phyloP scores from a whole-genome alignment of 2,797 vertebrate genomes.

The Tauraco hartlaubi region DNA sequence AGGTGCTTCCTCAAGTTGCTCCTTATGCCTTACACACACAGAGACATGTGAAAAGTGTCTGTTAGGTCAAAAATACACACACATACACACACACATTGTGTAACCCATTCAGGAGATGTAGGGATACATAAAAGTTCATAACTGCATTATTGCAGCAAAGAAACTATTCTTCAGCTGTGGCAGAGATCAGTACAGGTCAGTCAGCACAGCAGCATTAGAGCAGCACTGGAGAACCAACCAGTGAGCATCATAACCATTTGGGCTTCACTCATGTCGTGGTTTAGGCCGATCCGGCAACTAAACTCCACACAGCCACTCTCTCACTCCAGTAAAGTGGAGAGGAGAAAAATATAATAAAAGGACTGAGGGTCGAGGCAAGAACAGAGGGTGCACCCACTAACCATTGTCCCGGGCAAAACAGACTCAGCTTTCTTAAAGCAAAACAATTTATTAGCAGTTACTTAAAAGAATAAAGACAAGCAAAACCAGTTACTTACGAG shows the following conservation, averaged over 20 bases:
- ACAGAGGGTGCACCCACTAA: too few relatives aligned
- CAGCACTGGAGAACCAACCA: background rate
- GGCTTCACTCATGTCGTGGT: background rate
- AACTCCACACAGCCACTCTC: too few relatives aligned
- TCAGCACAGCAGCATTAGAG: background rate
- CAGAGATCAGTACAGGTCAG: background rate
- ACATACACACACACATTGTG: fast-evolving
- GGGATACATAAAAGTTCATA: background rate
- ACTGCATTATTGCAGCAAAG: background rate
- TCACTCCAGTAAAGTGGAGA: too few relatives aligned
- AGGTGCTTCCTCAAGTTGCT: background rate
- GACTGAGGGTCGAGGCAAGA: too few relatives aligned
- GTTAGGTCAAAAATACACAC: background rate
- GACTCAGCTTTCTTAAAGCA: too few relatives aligned
- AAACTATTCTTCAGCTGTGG: background rate
- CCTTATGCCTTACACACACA: background rate
- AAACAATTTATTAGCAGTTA: too few relatives aligned
- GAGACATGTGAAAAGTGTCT: background rate
- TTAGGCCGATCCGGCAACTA: too few relatives aligned
- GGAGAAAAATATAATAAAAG: too few relatives aligned
- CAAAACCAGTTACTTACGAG: too few relatives aligned
- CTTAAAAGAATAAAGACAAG: too few relatives aligned
- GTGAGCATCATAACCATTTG: background rate
- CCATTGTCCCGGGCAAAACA: too few relatives aligned
- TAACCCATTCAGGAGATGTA: background rate